Percentiles rank a stretch among this genome's conserved stretches.
phyloP scores from a whole-genome alignment of 2,113 vertebrate species.

The Garra rufa region DNA sequence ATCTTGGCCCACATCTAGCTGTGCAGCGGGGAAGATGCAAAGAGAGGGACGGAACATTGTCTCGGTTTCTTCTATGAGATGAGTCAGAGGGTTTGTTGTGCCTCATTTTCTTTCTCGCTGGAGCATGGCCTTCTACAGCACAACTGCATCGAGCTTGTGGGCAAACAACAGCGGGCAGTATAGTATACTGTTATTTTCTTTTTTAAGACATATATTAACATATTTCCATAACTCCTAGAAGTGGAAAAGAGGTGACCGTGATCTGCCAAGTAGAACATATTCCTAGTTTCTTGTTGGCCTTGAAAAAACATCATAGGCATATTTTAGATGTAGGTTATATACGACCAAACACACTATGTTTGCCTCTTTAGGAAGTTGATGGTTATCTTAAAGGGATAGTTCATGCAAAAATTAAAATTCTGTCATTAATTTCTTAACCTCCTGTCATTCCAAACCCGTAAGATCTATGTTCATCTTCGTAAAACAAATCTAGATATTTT shows the following conservation, averaged over 20 bases:
- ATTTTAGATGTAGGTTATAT: neutral
- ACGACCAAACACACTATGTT: neutral
- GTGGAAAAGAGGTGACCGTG: neutral
- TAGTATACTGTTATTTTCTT: neutral
- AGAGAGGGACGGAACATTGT: slow-evolving; percentile 12
- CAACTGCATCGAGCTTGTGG: slow-evolving; percentile 26
- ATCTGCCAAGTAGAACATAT: neutral
- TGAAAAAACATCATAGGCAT: neutral
- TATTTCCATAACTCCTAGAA: neutral
- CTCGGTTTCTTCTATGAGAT: slow-evolving; percentile 48
- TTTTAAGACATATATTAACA: neutral
- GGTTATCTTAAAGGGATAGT: no score
- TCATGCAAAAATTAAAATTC: no score
- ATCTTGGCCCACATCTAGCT: slow-evolving; percentile 37
- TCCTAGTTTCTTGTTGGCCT: neutral
- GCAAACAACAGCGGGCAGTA: neutral
- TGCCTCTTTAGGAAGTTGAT: no score
- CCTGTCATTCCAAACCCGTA: no score
- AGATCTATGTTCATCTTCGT: no score
- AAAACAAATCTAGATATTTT: no score
- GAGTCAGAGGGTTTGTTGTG: slow-evolving; percentile 56
- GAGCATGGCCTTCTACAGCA: slow-evolving; percentile 56
- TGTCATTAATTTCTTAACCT: no score
- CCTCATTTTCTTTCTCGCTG: slow-evolving; percentile 57
- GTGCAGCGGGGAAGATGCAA: slow-evolving; percentile 17